Evolutionary conservation across 2,113 vertebrate species (phyloP), one percentile per base, ranked within the genome.

Genomic region (Thomomys bottae): DNA sequence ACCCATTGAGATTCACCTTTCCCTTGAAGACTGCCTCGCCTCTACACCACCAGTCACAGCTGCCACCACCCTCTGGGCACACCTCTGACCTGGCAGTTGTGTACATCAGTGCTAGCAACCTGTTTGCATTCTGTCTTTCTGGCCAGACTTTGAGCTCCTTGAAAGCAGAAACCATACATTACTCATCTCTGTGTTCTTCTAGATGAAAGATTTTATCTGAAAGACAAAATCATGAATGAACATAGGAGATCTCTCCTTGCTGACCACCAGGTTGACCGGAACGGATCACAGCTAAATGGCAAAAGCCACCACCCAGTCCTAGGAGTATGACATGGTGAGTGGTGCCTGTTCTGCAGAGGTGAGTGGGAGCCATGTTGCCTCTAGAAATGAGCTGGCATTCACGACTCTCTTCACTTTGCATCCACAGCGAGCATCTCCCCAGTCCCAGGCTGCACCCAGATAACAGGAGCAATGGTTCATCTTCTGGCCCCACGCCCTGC

Each of bases 161-260:
- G 73, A 84, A 81, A 36, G 86, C 36, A 77, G 70, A 59, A 59
- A 40, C 49, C 71, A 40, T 9, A 2, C 32, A 86, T 79, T 59
- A 83, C 34, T 94, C 73, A 68, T 72, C 63, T 80, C 59, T 84
- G 21, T 81, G 61, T 86, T 61, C 89, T n/a, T n/a, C 76, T 40
- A 24, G 23, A 34, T 40, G 42, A 73, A 73, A 34, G 21, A n/a
- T n/a, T n/a, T n/a, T n/a, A n/a, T n/a, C 49, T 83, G 72, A 78
- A 76, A 84, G 42, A 61, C 12, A 15, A 67, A 88, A 71, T 34
- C 80, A 36, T 63, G 71, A 68, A 57, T 57, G 87, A 78, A 28
- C 11, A 3, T 2, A 45, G 85, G 32, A 64, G 24, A 18, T n/a
- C 38, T 34, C 28, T 59, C 28, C n/a, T 40, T 14, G 59, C 21